Evolutionary conservation across 2,113 vertebrate genomes (phyloP).

Genomic region (Oreochromis niloticus): DNA sequence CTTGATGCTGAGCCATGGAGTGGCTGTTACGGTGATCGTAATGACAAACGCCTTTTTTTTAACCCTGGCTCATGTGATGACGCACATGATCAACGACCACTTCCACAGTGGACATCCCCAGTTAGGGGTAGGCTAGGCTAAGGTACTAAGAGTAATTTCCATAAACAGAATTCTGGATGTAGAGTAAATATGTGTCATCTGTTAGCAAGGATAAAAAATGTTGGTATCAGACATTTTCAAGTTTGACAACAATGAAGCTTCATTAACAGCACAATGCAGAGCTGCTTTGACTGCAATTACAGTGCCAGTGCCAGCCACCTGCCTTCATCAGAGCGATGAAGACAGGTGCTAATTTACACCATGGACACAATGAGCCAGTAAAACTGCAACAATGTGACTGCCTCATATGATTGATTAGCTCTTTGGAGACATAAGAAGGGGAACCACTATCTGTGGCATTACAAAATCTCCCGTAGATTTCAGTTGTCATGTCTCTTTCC

Average conservation of each 20-base stretch:
- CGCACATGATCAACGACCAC: neutral
- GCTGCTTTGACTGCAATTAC: neutral
- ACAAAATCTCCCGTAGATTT: neutral
- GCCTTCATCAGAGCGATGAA: neutral
- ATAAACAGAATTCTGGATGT: neutral
- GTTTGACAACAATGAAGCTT: neutral
- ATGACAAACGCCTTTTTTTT: neutral
- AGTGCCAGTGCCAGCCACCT: no score
- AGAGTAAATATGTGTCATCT: neutral
- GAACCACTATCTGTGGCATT: neutral
- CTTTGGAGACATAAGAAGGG: neutral
- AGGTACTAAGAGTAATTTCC: neutral
- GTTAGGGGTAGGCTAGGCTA: accelerated
- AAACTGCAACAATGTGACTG: neutral
- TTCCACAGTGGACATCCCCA: accelerated
- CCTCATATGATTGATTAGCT: neutral
- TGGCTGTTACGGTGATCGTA: neutral
- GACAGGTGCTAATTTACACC: neutral
- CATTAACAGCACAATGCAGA: neutral
- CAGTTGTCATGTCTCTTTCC: neutral
- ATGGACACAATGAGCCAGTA: neutral
- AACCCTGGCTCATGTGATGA: neutral
- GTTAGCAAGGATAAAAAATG: neutral
- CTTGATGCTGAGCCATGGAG: neutral
- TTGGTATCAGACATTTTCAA: neutral